phyloP scores from a whole-genome alignment of 2,888 invertebrate genomes.

The Drosophila macrospina region DNA sequence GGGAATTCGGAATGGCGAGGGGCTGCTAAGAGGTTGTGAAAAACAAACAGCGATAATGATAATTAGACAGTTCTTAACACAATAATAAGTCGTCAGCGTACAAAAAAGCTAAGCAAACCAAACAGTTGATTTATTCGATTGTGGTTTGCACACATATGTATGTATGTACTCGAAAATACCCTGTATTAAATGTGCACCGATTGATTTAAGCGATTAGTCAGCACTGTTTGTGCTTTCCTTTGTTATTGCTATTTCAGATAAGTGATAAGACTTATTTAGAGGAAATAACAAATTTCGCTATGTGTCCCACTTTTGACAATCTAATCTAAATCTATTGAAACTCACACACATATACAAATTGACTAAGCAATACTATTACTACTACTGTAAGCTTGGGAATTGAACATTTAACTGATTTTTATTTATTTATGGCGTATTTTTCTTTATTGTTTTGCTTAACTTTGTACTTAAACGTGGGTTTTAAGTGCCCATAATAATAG shows the following conservation, averaged over 20 bases:
- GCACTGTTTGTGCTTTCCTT: background rate
- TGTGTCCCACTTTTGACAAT: slow-evolving; percentile 43
- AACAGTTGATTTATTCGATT: slow-evolving; percentile 13
- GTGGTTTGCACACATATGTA: slow-evolving; percentile 1
- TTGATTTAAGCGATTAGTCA: background rate
- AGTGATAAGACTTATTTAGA: slow-evolving; percentile 25
- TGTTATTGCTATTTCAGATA: slow-evolving; percentile 25
- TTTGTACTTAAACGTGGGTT: background rate
- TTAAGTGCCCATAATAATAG: background rate
- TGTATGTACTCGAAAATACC: slow-evolving; percentile 15
- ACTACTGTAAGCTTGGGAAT: slow-evolving; percentile 12
- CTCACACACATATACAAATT: background rate
- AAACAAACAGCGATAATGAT: slow-evolving; percentile 42
- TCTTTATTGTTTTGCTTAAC: background rate
- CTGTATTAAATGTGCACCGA: slow-evolving; percentile 8
- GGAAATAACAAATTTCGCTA: slow-evolving; percentile 36
- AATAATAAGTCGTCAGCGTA: slow-evolving; percentile 31
- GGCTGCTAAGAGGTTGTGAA: slow-evolving; percentile 32
- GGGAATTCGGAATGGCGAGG: background rate
- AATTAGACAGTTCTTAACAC: slow-evolving; percentile 23
- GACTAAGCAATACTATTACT: background rate
- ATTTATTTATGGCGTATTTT: slow-evolving; percentile 9
- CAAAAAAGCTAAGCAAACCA: slow-evolving; percentile 13
- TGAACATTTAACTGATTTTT: slow-evolving; percentile 5
- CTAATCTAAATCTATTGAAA: slow-evolving; percentile 29